These are phyloP conservation scores for Urocitellus parryii DNA, from an alignment of 2,113 vertebrate species.

Conservation along the genomic window DNA sequence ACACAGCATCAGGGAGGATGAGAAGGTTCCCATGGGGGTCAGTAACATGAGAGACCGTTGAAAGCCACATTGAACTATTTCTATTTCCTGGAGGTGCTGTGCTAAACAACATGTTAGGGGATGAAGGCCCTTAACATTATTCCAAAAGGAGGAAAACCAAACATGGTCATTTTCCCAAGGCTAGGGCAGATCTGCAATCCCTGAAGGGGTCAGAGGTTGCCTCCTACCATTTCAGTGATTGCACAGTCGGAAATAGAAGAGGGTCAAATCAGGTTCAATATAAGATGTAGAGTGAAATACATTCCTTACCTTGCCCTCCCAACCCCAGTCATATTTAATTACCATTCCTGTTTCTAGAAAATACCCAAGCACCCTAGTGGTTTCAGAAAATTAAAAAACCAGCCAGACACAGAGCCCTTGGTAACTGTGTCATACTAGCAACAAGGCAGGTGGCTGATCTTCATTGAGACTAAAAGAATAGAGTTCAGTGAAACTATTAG, in stretches of 20 bases:
- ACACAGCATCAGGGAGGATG: background rate
- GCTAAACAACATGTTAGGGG: slow-evolving; percentile 9
- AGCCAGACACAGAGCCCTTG: background rate
- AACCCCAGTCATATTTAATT: slow-evolving; percentile 46
- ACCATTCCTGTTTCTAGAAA: slow-evolving; percentile 62
- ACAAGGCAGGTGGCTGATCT: background rate
- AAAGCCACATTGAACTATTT: slow-evolving; percentile 30
- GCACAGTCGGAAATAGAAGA: slow-evolving; percentile 46
- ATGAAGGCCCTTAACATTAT: slow-evolving; percentile 55
- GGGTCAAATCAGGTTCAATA: slow-evolving; percentile 58
- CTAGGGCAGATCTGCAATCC: slow-evolving; percentile 53
- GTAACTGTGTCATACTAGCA: background rate
- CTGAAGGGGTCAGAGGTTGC: slow-evolving; percentile 62
- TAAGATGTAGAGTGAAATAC: slow-evolving; percentile 46
- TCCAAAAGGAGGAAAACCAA: slow-evolving; percentile 49
- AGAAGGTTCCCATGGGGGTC: slow-evolving; percentile 46
- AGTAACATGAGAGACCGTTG: slow-evolving; percentile 52
- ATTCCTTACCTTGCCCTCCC: slow-evolving; percentile 54
- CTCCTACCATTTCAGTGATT: slow-evolving; percentile 11
- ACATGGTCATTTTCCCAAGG: slow-evolving; percentile 69
- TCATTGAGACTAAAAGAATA: background rate
- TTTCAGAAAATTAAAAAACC: slow-evolving; percentile 29
- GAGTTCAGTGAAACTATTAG: background rate
- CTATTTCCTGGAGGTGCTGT: slow-evolving; percentile 65
- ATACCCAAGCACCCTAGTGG: background rate